These are phyloP conservation scores for Acridotheres tristis DNA, from an alignment of 2,797 vertebrate species.

Conservation along the genomic window DNA sequence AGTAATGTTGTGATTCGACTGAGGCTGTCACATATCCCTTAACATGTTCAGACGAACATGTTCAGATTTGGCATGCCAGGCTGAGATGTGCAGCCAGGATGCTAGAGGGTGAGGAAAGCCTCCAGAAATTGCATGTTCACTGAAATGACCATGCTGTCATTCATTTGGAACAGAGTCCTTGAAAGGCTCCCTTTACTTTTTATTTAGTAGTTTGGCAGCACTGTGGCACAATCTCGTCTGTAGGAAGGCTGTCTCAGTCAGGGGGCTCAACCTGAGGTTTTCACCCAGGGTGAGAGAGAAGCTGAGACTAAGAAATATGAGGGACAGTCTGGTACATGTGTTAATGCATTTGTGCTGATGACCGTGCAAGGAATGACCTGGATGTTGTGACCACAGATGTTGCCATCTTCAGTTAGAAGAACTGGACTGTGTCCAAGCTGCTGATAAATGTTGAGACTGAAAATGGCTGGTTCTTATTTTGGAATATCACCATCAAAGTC, in stretches of 20 bases:
- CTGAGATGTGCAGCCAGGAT: not conserved
- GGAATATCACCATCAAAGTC: constrained; percentile 32
- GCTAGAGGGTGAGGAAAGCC: constrained; percentile 15
- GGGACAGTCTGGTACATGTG: not conserved
- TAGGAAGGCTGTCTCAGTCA: not conserved
- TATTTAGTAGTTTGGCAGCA: not conserved
- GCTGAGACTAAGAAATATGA: not conserved
- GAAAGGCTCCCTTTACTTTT: not conserved
- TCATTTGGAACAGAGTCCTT: not conserved
- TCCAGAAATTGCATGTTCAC: not conserved
- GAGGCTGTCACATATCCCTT: constrained; percentile 33
- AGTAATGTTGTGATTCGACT: constrained; percentile 33
- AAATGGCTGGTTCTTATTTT: constrained; percentile 49
- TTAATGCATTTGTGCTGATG: not conserved
- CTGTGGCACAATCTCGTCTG: not conserved
- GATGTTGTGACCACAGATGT: not conserved
- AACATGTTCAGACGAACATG: not conserved
- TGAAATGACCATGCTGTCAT: not conserved
- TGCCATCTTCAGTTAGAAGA: not conserved
- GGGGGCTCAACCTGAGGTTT: not conserved
- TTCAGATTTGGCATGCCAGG: constrained; percentile 18
- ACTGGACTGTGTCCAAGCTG: constrained; percentile 19
- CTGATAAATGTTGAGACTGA: constrained; percentile 36
- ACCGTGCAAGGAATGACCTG: not conserved
- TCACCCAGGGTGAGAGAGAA: not conserved